Evolutionary conservation across 2,113 vertebrate genomes (phyloP).

Genomic region (Pituophis catenifer): DNA sequence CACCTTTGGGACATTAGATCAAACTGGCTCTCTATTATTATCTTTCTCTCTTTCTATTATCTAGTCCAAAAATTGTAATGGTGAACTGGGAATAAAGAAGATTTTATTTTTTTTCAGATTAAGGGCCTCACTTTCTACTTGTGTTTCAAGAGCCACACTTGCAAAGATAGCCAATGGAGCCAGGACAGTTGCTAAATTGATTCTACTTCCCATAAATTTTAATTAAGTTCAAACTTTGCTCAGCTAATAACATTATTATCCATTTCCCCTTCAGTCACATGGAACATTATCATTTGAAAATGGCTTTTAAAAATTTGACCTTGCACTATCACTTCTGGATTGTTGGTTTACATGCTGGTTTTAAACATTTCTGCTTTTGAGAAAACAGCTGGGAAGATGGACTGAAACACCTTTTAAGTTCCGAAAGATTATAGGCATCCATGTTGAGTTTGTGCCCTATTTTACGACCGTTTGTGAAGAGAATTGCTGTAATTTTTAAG

Average conservation of each 20-base stretch:
- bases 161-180: background rate
- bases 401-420: background rate
- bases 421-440: background rate
- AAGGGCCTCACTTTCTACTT: background rate
- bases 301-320: background rate
- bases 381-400: background rate
- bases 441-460: background rate
- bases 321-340: background rate
- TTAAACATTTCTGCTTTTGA: background rate
- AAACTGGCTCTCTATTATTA: too few species aligned
- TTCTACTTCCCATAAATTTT: background rate
- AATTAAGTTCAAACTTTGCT: background rate
- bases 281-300: background rate
- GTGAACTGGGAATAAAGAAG: background rate
- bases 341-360: background rate
- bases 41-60: background rate
- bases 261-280: background rate
- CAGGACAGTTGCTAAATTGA: background rate
- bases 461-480: background rate
- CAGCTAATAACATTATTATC: background rate
- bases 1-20: too few species aligned
- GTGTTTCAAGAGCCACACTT: background rate
- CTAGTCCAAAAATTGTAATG: background rate
- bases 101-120: background rate
- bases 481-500: background rate